Conservation (phyloP, 2,113 vertebrate species). For the Chloroceryle aenea region DNA sequence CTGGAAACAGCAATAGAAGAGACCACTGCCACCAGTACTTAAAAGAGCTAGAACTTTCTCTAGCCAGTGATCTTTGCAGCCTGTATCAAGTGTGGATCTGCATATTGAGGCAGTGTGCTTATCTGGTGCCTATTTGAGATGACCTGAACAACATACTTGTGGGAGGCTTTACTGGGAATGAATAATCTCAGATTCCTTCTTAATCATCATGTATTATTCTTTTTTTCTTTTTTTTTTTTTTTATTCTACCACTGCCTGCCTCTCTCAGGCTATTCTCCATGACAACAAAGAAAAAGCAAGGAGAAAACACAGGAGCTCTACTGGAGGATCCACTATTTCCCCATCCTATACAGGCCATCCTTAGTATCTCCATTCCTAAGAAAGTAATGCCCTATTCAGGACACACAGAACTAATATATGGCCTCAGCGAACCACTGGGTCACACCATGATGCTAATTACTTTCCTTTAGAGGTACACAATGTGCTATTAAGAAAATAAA, state of each 20-base stretch:
- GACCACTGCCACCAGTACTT: not conserved
- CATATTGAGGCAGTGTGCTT: rapidly evolving
- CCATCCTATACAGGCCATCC: not conserved
- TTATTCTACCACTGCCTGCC: not conserved
- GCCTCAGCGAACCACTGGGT: not conserved
- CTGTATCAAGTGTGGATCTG: not conserved
- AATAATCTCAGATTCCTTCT: not conserved
- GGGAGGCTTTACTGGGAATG: not conserved
- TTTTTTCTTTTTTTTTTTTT: rapidly evolving
- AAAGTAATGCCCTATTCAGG: not conserved
- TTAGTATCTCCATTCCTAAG: not conserved
- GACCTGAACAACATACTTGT: not conserved
- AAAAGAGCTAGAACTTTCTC: not conserved
- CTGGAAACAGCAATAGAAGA: not conserved
- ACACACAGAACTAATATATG: not conserved
- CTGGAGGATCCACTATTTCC: not conserved
- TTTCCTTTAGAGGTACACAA: not conserved
- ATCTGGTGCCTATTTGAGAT: not conserved
- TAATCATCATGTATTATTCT: not conserved
- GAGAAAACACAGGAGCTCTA: not conserved
- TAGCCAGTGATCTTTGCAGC: not conserved
- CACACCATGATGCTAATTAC: not conserved
- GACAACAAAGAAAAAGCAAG: constrained; percentile 48
- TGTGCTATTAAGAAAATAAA: not conserved
- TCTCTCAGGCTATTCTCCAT: constrained; percentile 40